phyloP scores from a whole-genome alignment of 2,888 invertebrate species.

The Zele albiditarsus region DNA sequence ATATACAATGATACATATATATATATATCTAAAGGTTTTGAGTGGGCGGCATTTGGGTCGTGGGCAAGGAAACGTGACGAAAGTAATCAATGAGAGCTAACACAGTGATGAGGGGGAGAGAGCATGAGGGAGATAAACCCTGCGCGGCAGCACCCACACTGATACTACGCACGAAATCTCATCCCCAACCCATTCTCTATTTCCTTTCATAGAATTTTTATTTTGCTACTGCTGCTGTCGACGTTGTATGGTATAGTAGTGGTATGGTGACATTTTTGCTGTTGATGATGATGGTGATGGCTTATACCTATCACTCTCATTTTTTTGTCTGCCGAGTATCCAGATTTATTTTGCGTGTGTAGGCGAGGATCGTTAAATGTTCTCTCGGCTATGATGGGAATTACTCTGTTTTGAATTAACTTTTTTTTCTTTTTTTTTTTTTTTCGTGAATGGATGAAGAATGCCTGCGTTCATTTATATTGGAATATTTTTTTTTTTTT shows the following conservation, averaged over 20 bases:
- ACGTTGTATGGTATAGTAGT: neutral
- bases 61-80: slow-evolving; percentile 33
- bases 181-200: slow-evolving; percentile 5
- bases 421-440: neutral
- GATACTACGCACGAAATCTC: slow-evolving; percentile 27
- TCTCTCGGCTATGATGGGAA: neutral
- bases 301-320: slow-evolving; percentile 1
- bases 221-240: slow-evolving; percentile 16
- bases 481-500: neutral
- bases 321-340: slow-evolving; percentile 1
- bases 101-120: slow-evolving; percentile 14
- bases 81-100: slow-evolving; percentile 47
- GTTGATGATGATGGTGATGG: neutral
- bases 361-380: slow-evolving; percentile 23
- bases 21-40: slow-evolving; percentile 1
- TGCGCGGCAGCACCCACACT: slow-evolving; percentile 44
- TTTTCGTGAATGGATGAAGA: slow-evolving; percentile 1
- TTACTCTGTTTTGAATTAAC: slow-evolving; percentile 19
- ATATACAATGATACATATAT: neutral
- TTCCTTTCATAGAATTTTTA: neutral
- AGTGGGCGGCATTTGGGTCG: slow-evolving; percentile 40
- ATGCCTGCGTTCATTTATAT: neutral
- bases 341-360: slow-evolving; percentile 20
- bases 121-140: slow-evolving; percentile 26
- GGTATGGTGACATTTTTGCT: slow-evolving; percentile 2